Percentiles rank a stretch among this genome's conserved stretches.
Conservation (phyloP, 1,140 invertebrate species). For the Andricus grossulariae region DNA sequence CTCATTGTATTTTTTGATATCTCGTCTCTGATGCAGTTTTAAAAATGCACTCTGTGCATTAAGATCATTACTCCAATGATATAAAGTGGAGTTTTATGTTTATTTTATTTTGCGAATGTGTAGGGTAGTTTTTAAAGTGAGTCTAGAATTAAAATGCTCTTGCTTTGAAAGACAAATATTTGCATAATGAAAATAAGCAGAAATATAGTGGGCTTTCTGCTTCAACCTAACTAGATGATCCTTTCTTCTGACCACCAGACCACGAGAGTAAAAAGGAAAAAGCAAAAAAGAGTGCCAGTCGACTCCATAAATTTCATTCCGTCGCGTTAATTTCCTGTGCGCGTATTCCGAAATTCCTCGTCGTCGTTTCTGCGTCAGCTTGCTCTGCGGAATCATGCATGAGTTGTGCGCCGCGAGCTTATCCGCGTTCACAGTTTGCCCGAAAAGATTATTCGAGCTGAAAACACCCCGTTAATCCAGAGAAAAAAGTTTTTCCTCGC, state of each 20-base stretch:
- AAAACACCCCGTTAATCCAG: constrained; percentile 37
- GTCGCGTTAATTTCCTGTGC: constrained; percentile 34
- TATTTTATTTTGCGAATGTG: background rate
- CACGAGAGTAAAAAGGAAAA: background rate
- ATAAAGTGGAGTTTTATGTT: background rate
- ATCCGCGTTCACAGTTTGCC: constrained; percentile 34
- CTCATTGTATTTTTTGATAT: background rate
- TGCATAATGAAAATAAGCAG: constrained; percentile 15
- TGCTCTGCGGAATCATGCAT: constrained; percentile 46
- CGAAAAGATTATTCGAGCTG: constrained; percentile 52
- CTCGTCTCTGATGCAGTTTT: too few species aligned
- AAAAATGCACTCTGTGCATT: background rate
- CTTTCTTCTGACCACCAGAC: constrained; percentile 15
- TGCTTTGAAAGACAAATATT: background rate
- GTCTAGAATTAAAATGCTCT: too few species aligned
- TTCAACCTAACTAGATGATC: constrained; percentile 17
- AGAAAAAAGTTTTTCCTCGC: constrained; percentile 26
- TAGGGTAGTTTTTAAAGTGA: background rate
- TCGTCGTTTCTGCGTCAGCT: constrained; percentile 47
- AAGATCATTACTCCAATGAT: background rate
- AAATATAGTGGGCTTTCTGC: background rate
- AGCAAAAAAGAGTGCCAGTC: background rate
- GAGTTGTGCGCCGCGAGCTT: constrained; percentile 36
- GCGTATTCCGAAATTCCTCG: constrained; percentile 35
- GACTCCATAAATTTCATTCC: constrained; percentile 36